Percentiles rank a stretch among this genome's conserved stretches.
phyloP scores from a whole-genome alignment of 2,113 vertebrate genomes.

The Cyanistes caeruleus region DNA sequence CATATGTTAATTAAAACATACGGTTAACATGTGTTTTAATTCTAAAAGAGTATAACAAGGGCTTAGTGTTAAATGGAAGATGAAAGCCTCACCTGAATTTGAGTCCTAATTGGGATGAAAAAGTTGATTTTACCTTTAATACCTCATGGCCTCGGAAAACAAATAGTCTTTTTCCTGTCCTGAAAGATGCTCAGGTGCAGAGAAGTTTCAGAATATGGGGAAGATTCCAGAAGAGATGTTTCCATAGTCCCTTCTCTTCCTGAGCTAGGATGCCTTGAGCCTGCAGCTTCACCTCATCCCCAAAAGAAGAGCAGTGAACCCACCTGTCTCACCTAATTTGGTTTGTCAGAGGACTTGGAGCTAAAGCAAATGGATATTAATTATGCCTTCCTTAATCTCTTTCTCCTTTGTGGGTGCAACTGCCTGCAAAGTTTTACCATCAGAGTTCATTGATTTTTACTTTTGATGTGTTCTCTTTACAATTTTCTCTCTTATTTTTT shows the following conservation, averaged over 20 bases:
- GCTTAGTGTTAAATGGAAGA: neutral
- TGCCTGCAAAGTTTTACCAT: neutral
- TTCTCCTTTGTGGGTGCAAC: neutral
- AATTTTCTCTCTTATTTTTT: neutral
- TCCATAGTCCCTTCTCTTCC: neutral
- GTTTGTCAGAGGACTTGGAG: neutral
- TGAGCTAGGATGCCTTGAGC: neutral
- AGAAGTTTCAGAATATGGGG: neutral
- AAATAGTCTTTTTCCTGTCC: neutral
- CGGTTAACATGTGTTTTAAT: neutral
- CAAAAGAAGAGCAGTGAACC: neutral
- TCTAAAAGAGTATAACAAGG: neutral
- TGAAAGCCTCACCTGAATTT: neutral
- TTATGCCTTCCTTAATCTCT: neutral
- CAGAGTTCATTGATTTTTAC: neutral
- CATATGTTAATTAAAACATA: no score
- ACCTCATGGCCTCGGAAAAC: neutral
- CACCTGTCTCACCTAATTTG: rapidly evolving
- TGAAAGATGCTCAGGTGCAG: neutral
- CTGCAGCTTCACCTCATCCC: neutral
- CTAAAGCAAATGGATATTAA: neutral
- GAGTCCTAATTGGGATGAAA: neutral
- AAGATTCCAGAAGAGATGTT: neutral
- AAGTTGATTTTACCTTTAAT: neutral
- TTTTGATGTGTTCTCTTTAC: neutral